Percentiles rank a stretch among this genome's conserved stretches.
Evolutionary conservation across 2,797 vertebrate genomes (phyloP).

Genomic region (Streptopelia turtur): DNA sequence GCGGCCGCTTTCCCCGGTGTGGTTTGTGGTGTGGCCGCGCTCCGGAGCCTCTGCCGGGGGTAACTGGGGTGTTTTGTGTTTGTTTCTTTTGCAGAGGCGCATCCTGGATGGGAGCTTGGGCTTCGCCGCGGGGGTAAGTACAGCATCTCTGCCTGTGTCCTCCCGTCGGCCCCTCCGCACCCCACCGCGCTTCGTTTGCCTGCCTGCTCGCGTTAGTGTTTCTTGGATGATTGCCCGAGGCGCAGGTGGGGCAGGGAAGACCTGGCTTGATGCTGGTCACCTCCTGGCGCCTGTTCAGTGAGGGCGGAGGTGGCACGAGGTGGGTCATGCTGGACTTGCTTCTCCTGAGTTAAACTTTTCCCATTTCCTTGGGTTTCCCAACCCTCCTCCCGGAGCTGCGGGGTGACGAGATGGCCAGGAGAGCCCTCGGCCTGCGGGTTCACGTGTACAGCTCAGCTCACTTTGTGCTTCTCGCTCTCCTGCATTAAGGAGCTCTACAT

Average conservation of each 20-base stretch:
- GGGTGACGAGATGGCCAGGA: not conserved
- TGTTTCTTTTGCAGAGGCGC: conserved; percentile 81
- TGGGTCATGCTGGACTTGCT: rapidly evolving
- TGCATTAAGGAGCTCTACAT: not conserved
- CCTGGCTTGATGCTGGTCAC: rapidly evolving
- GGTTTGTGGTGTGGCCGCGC: not conserved
- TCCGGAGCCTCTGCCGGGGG: not conserved
- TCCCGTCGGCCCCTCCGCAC: not conserved
- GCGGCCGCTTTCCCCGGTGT: rapidly evolving
- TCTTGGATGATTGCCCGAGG: not conserved
- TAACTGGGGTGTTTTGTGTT: not conserved
- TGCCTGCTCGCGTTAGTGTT: not conserved
- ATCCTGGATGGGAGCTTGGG: conserved; percentile 95
- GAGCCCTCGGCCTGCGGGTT: not conserved
- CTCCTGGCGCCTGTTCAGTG: no score
- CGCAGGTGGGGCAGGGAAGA: not conserved
- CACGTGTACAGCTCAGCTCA: rapidly evolving
- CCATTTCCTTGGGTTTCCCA: rapidly evolving
- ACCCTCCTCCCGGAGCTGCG: rapidly evolving
- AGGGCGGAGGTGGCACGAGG: not conserved
- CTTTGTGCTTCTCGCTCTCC: not conserved
- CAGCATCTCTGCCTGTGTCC: not conserved
- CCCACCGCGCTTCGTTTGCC: rapidly evolving
- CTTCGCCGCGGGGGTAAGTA: conserved; percentile 93
- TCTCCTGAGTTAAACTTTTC: not conserved